Conservation (phyloP, 2,888 invertebrate genomes). For the Pristionchus fissidentatus region DNA sequence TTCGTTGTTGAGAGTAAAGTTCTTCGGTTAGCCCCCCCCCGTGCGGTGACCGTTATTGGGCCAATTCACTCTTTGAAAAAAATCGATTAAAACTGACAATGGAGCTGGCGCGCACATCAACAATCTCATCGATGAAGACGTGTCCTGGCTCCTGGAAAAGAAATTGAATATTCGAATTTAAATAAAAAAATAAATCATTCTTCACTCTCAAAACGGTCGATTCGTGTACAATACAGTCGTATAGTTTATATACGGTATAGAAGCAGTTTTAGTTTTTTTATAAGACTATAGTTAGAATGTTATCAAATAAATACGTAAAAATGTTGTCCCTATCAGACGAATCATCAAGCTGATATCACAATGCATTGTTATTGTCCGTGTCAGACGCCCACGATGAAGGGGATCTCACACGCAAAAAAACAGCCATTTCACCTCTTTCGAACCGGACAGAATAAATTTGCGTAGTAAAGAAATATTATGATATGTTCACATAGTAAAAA, state of each 20-base stretch:
- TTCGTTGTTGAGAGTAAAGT: too few relatives aligned
- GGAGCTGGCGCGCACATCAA: constrained; percentile 55
- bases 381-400: too few relatives aligned
- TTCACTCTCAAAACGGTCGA: too few relatives aligned
- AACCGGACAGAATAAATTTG: too few relatives aligned
- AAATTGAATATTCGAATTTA: not conserved
- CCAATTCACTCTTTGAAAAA: not conserved
- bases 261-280: constrained; percentile 18
- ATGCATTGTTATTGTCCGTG: too few relatives aligned
- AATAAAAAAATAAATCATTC: too few relatives aligned
- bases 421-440: not conserved
- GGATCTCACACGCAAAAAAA: not conserved
- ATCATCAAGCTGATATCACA: not conserved
- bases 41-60: not conserved
- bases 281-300: too few relatives aligned
- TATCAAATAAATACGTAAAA: too few relatives aligned
- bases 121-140: constrained; percentile 60
- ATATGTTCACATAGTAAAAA: not conserved
- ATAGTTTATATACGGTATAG: not conserved
- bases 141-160: constrained; percentile 38
- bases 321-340: not conserved
- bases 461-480: too few relatives aligned
- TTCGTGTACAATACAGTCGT: not conserved
- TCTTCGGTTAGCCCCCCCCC: too few relatives aligned
- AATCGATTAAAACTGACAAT: not conserved